Conservation (phyloP, 1,140 invertebrate genomes). For the Mizuhopecten yessoensis region DNA sequence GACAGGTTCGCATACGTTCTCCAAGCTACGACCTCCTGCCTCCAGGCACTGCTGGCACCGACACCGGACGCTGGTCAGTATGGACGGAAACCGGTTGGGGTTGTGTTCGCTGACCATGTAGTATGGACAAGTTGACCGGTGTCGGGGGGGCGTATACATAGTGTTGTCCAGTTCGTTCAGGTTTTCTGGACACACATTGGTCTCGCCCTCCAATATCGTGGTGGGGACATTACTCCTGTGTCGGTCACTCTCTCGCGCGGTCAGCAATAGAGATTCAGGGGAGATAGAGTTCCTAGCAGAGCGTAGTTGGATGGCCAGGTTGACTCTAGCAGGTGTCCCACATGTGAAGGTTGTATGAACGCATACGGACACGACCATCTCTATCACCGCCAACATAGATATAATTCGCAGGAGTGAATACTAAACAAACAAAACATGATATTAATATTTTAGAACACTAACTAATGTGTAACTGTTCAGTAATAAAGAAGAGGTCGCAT, state of each 20-base stretch:
- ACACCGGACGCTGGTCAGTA: not conserved
- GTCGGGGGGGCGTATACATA: not conserved
- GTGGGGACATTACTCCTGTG: not conserved
- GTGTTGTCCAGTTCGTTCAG: not conserved
- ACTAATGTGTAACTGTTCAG: no score
- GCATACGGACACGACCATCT: not conserved
- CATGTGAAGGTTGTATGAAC: not conserved
- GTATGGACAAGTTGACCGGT: not conserved
- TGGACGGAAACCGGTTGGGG: not conserved
- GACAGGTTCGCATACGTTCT: not conserved
- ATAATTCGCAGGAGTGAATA: not conserved
- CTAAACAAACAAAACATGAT: not conserved
- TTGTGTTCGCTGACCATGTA: conserved; percentile 12
- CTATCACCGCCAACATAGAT: not conserved
- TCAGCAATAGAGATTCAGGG: not conserved
- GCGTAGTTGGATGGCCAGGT: not conserved
- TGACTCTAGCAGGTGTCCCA: not conserved
- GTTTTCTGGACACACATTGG: conserved; percentile 2
- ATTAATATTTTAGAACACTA: no score
- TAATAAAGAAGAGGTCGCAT: no score
- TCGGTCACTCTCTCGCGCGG: not conserved
- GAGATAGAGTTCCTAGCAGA: not conserved
- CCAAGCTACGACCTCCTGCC: not conserved
- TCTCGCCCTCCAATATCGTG: not conserved
- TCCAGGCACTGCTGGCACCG: not conserved